Evolutionary conservation across 2,113 vertebrate genomes (phyloP).

Genomic region (Leuciscus idus): DNA sequence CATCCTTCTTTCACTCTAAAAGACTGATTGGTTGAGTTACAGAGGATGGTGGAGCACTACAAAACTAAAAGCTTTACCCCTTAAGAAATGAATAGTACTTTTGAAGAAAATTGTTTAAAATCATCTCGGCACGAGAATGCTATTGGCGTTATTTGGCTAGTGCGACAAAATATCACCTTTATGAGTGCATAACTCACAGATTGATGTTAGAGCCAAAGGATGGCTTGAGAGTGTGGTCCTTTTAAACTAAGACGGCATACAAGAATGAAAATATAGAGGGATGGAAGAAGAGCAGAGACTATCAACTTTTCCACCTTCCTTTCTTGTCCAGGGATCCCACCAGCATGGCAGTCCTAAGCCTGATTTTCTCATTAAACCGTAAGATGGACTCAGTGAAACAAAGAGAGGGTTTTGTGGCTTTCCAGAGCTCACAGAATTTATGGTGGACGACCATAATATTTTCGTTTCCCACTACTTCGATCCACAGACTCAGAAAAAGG

Average conservation of each 20-base stretch:
- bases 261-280: constrained; percentile 47
- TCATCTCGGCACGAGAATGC: background rate
- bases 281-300: constrained; percentile 53
- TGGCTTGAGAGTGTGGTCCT: background rate
- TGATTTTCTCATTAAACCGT: constrained; percentile 69
- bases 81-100: background rate
- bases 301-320: constrained; percentile 47
- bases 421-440: constrained; percentile 59
- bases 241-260: constrained; percentile 27
- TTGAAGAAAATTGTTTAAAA: background rate
- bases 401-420: constrained; percentile 58
- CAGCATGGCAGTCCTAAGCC: constrained; percentile 37
- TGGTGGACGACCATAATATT: constrained; percentile 58
- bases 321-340: constrained; percentile 28
- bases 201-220: background rate
- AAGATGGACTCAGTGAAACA: constrained; percentile 63
- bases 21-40: constrained; percentile 29
- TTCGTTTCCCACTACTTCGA: constrained; percentile 51
- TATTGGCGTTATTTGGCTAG: background rate
- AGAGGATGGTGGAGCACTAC: constrained; percentile 12
- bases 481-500: constrained; percentile 52
- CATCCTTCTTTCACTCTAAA: constrained; percentile 18
- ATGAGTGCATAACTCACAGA: background rate
- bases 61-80: background rate
- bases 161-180: background rate